Evolutionary conservation across 2,888 invertebrate genomes (phyloP), one percentile per base, ranked within the genome.

Genomic region (Trissolcus japonicus): DNA sequence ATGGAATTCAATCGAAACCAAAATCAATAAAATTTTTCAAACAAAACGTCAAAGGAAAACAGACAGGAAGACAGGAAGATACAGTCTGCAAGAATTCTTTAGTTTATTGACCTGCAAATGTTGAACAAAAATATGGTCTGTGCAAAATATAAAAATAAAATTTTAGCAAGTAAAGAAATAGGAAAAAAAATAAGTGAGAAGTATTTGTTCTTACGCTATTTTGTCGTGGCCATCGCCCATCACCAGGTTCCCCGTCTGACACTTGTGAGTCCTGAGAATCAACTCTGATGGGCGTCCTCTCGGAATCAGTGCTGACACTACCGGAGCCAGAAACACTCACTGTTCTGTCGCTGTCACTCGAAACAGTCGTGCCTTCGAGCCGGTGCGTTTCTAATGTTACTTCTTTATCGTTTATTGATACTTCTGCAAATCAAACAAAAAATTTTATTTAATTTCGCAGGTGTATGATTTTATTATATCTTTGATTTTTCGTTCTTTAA

Each of bases 181-280:
- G 35, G 19, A 56, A 53, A n/a, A 21, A 35, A 35, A 4, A 21
- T n/a, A n/a, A 40, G 43, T 41, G 55, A 43, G 62, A 74, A 25
- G 25, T 35, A 9, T 3, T 7, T 35, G 35, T 35, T 91, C 93
- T 90, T 89, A 94, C 94, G 82, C 95, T 95, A 87, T 95, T 95
- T 88, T 96, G 96, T 21, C 95, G 87, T 2, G 95, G 94, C 95
- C 95, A 95, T 66, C 90, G 87, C 90, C 91, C 84, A 62, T 87
- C 86, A 2, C 87, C 86, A 67, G 86, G 91, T 84, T 93, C 93
- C 7, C 92, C 91, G 81, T 93, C 93, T 6, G 93, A 92, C 53
- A 93, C 93, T 85, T 95, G 94, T 84, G 93, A 94, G 85, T 96
- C 96, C 86, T 95, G 94, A n/a, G 94, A 94, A 86, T 95, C 95